Evolutionary conservation across 2,113 vertebrate genomes (phyloP), one percentile per base, ranked within the genome.

Genomic region (Nycticryphes semicollaris): DNA sequence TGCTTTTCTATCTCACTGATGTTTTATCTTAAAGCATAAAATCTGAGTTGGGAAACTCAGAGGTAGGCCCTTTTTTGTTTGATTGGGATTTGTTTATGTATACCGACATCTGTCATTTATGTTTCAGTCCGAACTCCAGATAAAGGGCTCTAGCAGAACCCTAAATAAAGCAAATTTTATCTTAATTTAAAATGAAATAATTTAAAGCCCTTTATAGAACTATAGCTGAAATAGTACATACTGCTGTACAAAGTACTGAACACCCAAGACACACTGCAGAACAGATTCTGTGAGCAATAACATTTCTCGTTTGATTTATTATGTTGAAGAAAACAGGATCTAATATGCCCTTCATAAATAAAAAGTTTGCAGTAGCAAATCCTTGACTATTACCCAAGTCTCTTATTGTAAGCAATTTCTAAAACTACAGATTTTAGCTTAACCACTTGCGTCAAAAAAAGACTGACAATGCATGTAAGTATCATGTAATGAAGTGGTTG

Each of bases 401-500:
- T 85, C n/a, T 77, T n/a, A 37, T 37, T 59, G n/a, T 27, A 86
- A 69, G 35, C 70, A 62, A 39, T 94, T 94, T 86, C 54, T 50
- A 67, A 77, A 93, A 30, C 48, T 94, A 64, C 76, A 78, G 54
- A 83, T 85, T 87, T 89, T 70, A 84, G 66, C 59, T 82, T 87
- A 85, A 80, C 59, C 45, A 51, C 72, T 80, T 50, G 53, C 74
- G 39, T 82, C 19, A 89, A 91, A 96, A 96, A 94, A 94, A 74
- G 37, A 80, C 41, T 77, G 59, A 80, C 70, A 97, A 64, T 1
- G 25, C 66, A 73, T 45, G 14, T 59, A 88, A 92, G 54, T 73
- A 68, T 87, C 62, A 45, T 3, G 59, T 77, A 93, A 95, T 95
- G 82, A 95, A 93, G 85, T 72, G 60, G 66, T 33, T 96, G 60